Conservation (phyloP, 2,113 vertebrate species). For the Lophochroa leadbeateri region DNA sequence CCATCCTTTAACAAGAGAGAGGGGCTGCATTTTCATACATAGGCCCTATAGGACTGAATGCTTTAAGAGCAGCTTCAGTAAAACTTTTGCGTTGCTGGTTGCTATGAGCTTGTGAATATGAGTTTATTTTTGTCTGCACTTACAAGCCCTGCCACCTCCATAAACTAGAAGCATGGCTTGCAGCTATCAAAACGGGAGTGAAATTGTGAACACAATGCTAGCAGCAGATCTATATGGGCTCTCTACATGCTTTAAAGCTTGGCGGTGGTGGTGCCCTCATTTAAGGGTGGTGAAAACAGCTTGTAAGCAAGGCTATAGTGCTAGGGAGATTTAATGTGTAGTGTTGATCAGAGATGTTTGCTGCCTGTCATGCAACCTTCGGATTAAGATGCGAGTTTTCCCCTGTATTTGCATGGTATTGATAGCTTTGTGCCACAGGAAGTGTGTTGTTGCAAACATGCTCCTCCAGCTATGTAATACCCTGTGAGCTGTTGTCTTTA, state of each 20-base stretch:
- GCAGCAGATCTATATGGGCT: background rate
- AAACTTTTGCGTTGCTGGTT: background rate
- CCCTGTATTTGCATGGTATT: background rate
- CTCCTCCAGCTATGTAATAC: background rate
- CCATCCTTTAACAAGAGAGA: too few relatives aligned
- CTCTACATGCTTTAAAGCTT: rapidly evolving
- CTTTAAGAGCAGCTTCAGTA: background rate
- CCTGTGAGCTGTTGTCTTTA: background rate
- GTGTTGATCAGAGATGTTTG: rapidly evolving
- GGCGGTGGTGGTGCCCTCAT: rapidly evolving
- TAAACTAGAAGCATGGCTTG: rapidly evolving
- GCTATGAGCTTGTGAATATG: background rate
- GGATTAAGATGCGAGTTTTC: rapidly evolving
- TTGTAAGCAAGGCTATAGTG: background rate
- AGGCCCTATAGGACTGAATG: background rate
- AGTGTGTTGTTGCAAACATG: rapidly evolving
- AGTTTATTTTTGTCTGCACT: background rate
- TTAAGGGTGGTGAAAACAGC: background rate
- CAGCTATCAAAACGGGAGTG: background rate
- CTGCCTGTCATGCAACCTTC: background rate
- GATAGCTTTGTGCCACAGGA: background rate
- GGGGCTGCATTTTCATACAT: background rate
- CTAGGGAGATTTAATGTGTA: rapidly evolving
- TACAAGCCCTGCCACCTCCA: background rate
- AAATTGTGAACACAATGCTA: background rate